Evolutionary conservation across 2,113 vertebrate species (phyloP), one percentile per base, ranked within the genome.

Genomic region (Dipodomys spectabilis): DNA sequence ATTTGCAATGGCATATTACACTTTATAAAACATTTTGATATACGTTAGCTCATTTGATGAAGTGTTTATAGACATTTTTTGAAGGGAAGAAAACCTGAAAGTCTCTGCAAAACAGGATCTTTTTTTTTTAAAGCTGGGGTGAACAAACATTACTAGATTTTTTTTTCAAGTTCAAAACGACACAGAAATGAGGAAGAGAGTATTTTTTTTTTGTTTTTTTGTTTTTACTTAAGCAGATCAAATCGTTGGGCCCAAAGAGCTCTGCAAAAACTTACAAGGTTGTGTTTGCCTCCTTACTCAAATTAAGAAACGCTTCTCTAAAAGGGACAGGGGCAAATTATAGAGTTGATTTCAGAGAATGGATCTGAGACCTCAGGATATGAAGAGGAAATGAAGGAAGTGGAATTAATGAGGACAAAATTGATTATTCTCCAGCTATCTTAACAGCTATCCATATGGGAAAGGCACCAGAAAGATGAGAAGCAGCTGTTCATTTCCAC

Each of bases 121-220:
- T 74, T 69, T 95, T 80, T 79, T 94, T 81, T 39, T 39, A 39
- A 57, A 86, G 67, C 57, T 89, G 39, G 32, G 65, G 69, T 84
- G 60, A 89, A 86, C 49, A 64, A 86, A 90, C 28, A 69, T 79
- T 44, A 92, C 19, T 86, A 77, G 67, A 69, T 11, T 78, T 68
- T 57, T 85, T 49, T 57, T n/a, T 80, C n/a, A 92, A 89, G 28
- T 82, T 94, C 28, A 88, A 97, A 96, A 88, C 18, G 92, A n/a
- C 67, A 79, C 64, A 82, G 60, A 96, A 94, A 91, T 68, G 35
- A 93, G 64, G 39, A 96, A 92, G 32, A 39, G 23, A 86, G 22
- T 75, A 13, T 0, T 57, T 18, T 57, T 57, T 13, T 57, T 57
- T 53, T 12, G 49, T 39, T 39, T 39, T 39, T 35, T 49, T 15